A percentile compares a stretch with the other conserved stretches of the same genome.
phyloP scores from a whole-genome alignment of 1,140 invertebrate species.

The Ptiloglossa arizonensis region DNA sequence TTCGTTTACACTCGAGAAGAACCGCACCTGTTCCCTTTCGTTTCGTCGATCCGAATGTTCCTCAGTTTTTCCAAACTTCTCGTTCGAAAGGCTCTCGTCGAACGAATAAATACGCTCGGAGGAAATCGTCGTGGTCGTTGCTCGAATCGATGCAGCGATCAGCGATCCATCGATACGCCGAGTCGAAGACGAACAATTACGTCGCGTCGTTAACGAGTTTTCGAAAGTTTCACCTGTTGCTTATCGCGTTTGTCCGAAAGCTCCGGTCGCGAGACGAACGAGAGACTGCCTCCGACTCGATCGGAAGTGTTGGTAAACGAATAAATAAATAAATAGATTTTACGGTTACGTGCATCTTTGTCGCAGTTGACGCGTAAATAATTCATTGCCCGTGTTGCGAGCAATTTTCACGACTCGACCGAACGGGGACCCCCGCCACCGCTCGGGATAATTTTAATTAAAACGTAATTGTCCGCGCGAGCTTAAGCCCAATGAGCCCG shows the following conservation, averaged over 20 bases:
- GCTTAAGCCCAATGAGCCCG: neutral
- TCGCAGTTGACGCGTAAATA: neutral
- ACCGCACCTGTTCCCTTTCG: too few species aligned
- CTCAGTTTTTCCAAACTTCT: too few species aligned
- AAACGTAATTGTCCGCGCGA: constrained; percentile 26
- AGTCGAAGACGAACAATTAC: neutral
- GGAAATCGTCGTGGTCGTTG: too few species aligned
- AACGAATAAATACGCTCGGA: too few species aligned
- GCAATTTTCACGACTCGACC: constrained; percentile 6
- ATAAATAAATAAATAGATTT: too few species aligned
- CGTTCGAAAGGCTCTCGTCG: too few species aligned
- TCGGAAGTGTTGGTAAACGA: too few species aligned
- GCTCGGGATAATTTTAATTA: constrained; percentile 40
- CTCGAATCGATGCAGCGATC: neutral
- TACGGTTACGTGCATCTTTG: constrained; percentile 8
- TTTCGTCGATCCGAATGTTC: too few species aligned
- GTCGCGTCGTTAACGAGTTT: constrained; percentile 16
- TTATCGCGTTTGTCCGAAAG: neutral
- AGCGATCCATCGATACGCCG: neutral
- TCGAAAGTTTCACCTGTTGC: constrained; percentile 44
- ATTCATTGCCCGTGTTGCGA: neutral
- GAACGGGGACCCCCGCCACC: neutral
- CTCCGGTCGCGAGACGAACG: neutral
- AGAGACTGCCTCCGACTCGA: too few species aligned
- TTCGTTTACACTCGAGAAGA: too few species aligned